Evolutionary conservation across 1,140 invertebrate species (phyloP).

Genomic region (Cotesia chilonis): DNA sequence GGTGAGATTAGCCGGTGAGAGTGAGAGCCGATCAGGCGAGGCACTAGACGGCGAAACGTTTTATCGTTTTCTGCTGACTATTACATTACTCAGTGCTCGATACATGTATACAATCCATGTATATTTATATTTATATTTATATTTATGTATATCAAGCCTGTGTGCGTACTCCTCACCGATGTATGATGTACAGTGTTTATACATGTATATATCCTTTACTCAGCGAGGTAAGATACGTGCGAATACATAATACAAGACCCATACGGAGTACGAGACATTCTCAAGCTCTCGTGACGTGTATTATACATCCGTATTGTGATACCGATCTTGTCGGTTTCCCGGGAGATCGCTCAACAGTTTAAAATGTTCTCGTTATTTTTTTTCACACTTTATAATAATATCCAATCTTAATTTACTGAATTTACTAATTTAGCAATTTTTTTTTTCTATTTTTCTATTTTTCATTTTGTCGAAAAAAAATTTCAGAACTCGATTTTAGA

Average conservation of each 20-base stretch:
- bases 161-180: too few relatives aligned
- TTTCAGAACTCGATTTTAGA: too few relatives aligned
- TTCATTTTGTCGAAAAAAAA: too few relatives aligned
- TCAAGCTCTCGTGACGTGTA: slow-evolving; percentile 52
- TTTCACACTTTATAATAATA: slow-evolving; percentile 2
- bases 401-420: not conserved
- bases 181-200: not conserved
- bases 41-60: slow-evolving; percentile 14
- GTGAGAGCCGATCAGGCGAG: slow-evolving; percentile 20
- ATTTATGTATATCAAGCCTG: not conserved
- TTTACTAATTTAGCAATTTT: too few relatives aligned
- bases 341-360: not conserved
- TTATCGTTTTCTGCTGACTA: slow-evolving; percentile 7
- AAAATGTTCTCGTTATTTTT: slow-evolving; percentile 22
- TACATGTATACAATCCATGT: not conserved
- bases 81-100: not conserved
- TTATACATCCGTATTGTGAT: slow-evolving; percentile 58
- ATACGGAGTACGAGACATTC: slow-evolving; percentile 32
- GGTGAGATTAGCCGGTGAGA: slow-evolving; percentile 23
- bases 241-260: slow-evolving; percentile 10
- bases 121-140: slow-evolving; percentile 17
- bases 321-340: slow-evolving; percentile 51
- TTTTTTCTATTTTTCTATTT: too few relatives aligned
- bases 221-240: slow-evolving; percentile 17
- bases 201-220: slow-evolving; percentile 14